Percentiles rank a stretch among this genome's conserved stretches.
Evolutionary conservation across 2,797 vertebrate species (phyloP).

Genomic region (Acanthiza pusilla): DNA sequence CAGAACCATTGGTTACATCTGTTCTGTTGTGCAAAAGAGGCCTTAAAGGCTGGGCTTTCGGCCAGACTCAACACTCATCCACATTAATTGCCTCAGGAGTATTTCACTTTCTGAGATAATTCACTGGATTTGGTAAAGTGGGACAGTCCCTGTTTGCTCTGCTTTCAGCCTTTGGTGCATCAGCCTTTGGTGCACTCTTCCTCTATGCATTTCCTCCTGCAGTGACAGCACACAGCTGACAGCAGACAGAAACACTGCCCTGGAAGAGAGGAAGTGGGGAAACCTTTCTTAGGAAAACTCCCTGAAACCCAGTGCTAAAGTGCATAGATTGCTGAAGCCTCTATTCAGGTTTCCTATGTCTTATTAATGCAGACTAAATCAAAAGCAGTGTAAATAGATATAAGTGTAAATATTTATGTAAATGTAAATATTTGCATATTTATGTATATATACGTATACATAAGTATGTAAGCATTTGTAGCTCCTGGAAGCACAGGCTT

Average conservation of each 20-base stretch:
- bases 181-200: neutral
- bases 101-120: neutral
- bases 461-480: neutral
- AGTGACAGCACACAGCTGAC: neutral
- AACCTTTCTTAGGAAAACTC: neutral
- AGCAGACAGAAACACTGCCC: neutral
- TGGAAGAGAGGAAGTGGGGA: neutral
- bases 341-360: neutral
- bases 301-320: neutral
- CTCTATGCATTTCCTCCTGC: neutral
- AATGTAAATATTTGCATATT: too few relatives aligned
- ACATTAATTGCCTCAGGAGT: neutral
- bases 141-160: neutral
- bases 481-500: neutral
- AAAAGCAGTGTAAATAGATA: neutral
- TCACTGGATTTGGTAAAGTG: neutral
- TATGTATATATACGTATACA: neutral
- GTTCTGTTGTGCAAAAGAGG: neutral
- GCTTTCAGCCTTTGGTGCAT: neutral
- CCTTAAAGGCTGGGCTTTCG: neutral
- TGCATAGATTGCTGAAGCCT: neutral
- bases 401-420: neutral
- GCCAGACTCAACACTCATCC: neutral
- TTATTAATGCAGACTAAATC: neutral
- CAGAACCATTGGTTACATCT: neutral